A percentile compares a stretch with the other conserved stretches of the same genome.
Conservation (phyloP, 1,140 invertebrate genomes). For the Diorhabda sublineata region DNA sequence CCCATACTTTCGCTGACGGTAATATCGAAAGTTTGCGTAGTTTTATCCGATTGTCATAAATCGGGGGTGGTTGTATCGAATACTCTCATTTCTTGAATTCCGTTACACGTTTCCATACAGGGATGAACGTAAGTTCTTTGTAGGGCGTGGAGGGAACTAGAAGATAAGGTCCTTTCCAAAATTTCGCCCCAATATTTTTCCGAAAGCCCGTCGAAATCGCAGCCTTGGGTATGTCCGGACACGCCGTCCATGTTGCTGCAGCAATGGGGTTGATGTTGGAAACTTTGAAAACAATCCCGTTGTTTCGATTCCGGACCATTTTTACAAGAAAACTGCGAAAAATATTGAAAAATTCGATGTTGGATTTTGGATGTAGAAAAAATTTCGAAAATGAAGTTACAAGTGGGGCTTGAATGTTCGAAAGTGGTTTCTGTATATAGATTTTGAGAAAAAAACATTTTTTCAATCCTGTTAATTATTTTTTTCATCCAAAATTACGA, state of each 20-base stretch:
- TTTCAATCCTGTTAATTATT: too few relatives aligned
- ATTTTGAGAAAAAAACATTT: too few relatives aligned
- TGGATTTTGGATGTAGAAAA: too few relatives aligned
- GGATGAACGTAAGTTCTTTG: slow-evolving; percentile 46
- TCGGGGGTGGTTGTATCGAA: slow-evolving; percentile 39
- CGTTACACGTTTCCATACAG: slow-evolving; percentile 39
- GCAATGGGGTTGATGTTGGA: slow-evolving; percentile 27
- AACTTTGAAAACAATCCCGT: slow-evolving; percentile 21
- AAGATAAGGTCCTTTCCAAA: slow-evolving; percentile 65
- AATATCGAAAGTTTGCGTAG: slow-evolving; percentile 44
- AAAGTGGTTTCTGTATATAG: too few relatives aligned
- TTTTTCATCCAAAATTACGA: too few relatives aligned
- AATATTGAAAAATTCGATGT: not conserved
- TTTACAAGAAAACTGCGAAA: slow-evolving; percentile 39
- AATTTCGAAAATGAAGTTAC: too few relatives aligned
- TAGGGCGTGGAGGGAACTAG: slow-evolving; percentile 62
- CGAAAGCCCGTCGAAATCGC: slow-evolving; percentile 64
- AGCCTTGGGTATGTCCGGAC: slow-evolving; percentile 40
- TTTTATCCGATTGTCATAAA: slow-evolving; percentile 47
- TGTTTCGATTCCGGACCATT: slow-evolving; percentile 29
- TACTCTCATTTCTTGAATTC: slow-evolving; percentile 39
- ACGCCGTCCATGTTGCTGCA: slow-evolving; percentile 35
- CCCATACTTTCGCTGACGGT: slow-evolving; percentile 37
- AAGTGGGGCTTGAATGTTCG: too few relatives aligned
- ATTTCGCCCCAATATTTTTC: slow-evolving; percentile 76